A percentile compares a stretch with the other conserved stretches of the same genome.
Conservation (phyloP, 2,888 invertebrate genomes). For the Tetanocera ferruginea region DNA sequence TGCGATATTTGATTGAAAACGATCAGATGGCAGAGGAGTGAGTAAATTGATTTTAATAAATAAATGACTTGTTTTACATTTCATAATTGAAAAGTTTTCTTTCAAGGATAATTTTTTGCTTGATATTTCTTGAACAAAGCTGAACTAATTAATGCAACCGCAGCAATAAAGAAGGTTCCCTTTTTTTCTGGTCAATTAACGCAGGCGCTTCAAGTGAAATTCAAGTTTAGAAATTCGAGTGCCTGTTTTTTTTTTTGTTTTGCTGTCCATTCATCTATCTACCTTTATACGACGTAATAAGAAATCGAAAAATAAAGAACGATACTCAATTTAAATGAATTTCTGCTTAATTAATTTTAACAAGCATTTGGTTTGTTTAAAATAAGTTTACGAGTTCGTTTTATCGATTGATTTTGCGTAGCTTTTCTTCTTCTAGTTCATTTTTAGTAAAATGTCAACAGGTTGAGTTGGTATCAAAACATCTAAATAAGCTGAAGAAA, state of each 20-base stretch:
- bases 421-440: not conserved
- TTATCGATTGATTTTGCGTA: too few species aligned
- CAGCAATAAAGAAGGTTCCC: not conserved
- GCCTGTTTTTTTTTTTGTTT: not conserved
- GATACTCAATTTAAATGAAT: not conserved
- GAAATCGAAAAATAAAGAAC: not conserved
- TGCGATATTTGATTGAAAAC: not conserved
- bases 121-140: not conserved
- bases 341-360: constrained; percentile 13
- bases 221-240: not conserved
- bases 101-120: too few species aligned
- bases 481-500: too few species aligned
- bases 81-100: not conserved
- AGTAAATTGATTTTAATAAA: constrained; percentile 5
- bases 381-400: constrained; percentile 1
- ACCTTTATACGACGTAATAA: not conserved
- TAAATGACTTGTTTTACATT: not conserved
- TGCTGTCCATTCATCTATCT: not conserved
- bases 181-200: constrained; percentile 15
- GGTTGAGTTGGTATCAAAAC: too few species aligned
- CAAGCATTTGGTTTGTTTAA: constrained; percentile 1
- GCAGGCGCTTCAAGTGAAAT: not conserved
- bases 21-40: not conserved
- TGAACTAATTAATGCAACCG: constrained; percentile 4
- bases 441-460: too few species aligned